These are phyloP conservation scores for Ameiurus melas DNA, from an alignment of 2,113 vertebrate genomes.

Conservation along the genomic window DNA sequence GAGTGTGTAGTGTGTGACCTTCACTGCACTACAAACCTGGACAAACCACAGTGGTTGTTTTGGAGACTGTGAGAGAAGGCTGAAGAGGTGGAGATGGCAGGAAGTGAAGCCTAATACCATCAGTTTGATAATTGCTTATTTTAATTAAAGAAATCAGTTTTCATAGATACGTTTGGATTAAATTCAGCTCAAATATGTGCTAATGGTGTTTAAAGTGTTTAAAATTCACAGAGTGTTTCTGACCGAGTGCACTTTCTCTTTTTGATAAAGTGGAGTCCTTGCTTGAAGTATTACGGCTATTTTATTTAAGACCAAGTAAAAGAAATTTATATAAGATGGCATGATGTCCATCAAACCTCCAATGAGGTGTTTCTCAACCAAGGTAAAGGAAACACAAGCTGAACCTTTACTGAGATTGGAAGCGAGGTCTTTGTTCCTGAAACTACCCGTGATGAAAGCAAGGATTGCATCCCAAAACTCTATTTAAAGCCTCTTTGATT, in stretches of 20 bases:
- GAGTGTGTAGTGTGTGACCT: background rate
- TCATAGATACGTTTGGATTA: background rate
- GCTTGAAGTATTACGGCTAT: background rate
- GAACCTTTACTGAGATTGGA: background rate
- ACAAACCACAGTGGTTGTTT: background rate
- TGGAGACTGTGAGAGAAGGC: background rate
- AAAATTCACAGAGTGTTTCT: background rate
- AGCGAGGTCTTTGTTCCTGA: background rate
- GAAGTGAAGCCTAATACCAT: background rate
- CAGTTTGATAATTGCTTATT: background rate
- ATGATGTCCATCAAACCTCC: background rate
- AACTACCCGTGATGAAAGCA: background rate
- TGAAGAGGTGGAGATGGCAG: constrained; percentile 8
- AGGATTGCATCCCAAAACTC: background rate
- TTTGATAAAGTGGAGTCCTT: background rate
- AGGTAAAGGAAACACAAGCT: background rate
- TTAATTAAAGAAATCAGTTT: background rate
- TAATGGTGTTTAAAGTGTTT: background rate
- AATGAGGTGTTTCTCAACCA: background rate
- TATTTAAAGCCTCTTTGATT: background rate
- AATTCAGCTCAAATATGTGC: background rate
- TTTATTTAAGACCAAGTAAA: background rate
- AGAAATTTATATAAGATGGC: background rate
- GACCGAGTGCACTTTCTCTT: background rate
- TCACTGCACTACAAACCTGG: background rate